These are phyloP conservation scores for Asobara japonica DNA, from an alignment of 1,140 invertebrate genomes.

Conservation along the genomic window DNA sequence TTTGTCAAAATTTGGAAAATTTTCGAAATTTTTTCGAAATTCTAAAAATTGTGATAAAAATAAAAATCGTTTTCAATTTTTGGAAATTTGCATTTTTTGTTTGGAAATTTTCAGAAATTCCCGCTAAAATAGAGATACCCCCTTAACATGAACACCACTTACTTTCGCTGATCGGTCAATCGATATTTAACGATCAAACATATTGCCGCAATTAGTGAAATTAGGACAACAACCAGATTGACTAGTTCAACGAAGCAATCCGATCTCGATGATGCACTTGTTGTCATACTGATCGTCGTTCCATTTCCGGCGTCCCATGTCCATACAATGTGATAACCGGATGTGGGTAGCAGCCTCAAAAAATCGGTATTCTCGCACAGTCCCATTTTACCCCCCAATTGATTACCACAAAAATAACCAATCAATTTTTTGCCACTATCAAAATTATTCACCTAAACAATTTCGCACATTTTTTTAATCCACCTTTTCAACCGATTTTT, in stretches of 20 bases:
- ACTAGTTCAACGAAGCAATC: constrained; percentile 47
- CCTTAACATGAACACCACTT: constrained; percentile 35
- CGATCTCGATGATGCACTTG: constrained; percentile 26
- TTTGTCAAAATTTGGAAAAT: background rate
- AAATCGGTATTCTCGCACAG: constrained; percentile 41
- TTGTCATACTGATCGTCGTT: constrained; percentile 37
- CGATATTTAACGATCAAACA: constrained; percentile 39
- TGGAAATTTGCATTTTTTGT: too few species aligned
- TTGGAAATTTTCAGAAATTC: too few species aligned
- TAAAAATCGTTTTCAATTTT: too few species aligned
- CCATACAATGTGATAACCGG: constrained; percentile 43
- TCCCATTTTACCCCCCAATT: constrained; percentile 37
- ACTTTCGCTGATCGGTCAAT: constrained; percentile 38
- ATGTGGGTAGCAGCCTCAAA: constrained; percentile 38
- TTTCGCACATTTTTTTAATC: background rate
- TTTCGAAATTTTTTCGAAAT: too few species aligned
- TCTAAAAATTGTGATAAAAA: too few species aligned
- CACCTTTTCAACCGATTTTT: background rate
- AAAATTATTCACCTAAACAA: background rate
- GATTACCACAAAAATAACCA: background rate
- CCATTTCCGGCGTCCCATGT: constrained; percentile 46
- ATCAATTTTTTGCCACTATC: background rate
- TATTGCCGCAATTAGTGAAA: constrained; percentile 36
- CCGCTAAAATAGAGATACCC: too few species aligned
- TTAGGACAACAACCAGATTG: constrained; percentile 38